Base-by-base conservation (phyloP, 2,113 vertebrate genomes). In the Thalassarche chlororhynchos region DNA sequence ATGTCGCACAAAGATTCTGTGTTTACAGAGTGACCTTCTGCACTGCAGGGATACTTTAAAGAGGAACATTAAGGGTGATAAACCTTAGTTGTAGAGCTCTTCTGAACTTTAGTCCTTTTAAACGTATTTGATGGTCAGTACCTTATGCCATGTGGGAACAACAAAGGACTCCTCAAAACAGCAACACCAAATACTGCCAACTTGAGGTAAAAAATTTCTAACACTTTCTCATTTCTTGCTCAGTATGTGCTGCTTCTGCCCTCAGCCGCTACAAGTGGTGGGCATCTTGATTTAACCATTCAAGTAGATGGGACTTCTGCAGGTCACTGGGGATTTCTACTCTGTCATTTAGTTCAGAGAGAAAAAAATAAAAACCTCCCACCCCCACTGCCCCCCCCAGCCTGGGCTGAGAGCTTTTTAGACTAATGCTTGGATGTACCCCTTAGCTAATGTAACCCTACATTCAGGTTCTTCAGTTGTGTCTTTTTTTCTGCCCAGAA, bases 41-140 rank as follows among this genome's bases (percentile, higher is more conserved):
- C 52, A 87, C 61, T 85, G 42, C 29, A 64, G 77, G 65, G 78
- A 75, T 34, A 42, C 82, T 91, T 93, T 82, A 68, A 86, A 91
- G 52, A 64, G 51, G 28, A 89, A 71, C 5, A 36, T 78, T 91
- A 75, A 62, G 46, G 36, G 15, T 58, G 11, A 26, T 82, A 91
- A 95, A 64, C 74, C 44, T 79, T 76, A 87, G 52, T 26, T 75
- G 46, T 62, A 84, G 28, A 79, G 12, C 21, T 79, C 15, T 64
- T 93, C 65, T 88, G 84, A 87, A 91, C 91, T 83, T 90, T 74
- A 80, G 31, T 69, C 10, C 52, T 70, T 91, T 93, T 32, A 82
- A 81, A 40, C 21, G 18, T 69, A 36, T 83, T 93, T 93, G 81
- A 76, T 86, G 65, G 81, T 85, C 0, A 0, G 26, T 71, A 34